Base-by-base conservation (phyloP, 1,140 invertebrate genomes). In the Polypedilum pembai region DNA sequence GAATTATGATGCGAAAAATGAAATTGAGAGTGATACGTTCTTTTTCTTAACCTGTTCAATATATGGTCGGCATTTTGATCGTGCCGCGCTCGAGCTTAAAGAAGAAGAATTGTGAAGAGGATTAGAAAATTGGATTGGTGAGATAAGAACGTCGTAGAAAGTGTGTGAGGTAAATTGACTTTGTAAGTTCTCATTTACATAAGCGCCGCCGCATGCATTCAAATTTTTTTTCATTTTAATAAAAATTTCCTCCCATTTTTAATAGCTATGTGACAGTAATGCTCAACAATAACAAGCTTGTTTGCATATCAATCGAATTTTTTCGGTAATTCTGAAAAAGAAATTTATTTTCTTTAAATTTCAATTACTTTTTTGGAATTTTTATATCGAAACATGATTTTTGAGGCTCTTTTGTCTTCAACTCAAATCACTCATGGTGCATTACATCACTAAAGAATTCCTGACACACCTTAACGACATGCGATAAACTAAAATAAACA, bases 151-250 rank as follows among this genome's bases (percentile, higher is more conserved):
- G 24, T 33, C 24, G 24, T 33, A 33, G 12, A 56, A 56, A 12
- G n/a, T 21, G 65, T 69, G 65, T 69, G 65, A 69, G 65, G 65
- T 69, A 69, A 69, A 69, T 69, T 69, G 65, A 69, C 8, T 69
- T 56, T 56, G 24, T 33, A 33, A 33, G 24, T 33, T 33, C 24
- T 33, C 24, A 33, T 33, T 33, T 33, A 33, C 24, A 56, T 56
- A 56, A 56, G 45, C 45, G 45, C 45, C 45, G 45, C 45, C 12
- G 45, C 45, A n/a, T 56, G 45, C 45, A 56, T 56, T 56, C 24
- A 33, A 33, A 33, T 3, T 5, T 3, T 33, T 33, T 33, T 33
- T 33, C 24, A 33, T 33, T 33, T 3, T 3, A 3, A 33, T 33
- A 33, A 33, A 33, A 56, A 56, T 56, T 56, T 56, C 45, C 45